phyloP scores from a whole-genome alignment of 2,113 vertebrate genomes.

The Benitochromis conjunctus region DNA sequence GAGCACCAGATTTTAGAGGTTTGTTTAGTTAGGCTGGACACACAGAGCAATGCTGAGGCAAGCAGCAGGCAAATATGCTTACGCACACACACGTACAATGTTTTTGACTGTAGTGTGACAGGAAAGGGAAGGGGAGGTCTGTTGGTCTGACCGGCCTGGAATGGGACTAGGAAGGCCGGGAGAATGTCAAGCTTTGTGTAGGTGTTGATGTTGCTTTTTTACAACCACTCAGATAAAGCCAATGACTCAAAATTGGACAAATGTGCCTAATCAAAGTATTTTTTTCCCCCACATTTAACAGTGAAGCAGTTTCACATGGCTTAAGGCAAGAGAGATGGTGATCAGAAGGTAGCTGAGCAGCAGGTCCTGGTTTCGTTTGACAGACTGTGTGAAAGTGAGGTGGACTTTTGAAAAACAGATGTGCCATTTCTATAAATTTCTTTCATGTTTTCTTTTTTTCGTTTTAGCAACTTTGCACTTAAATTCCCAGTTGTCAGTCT shows the following conservation, averaged over 20 bases:
- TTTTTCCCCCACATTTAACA: not conserved
- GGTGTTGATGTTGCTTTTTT: conserved; percentile 4
- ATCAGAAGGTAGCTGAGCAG: not conserved
- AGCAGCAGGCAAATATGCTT: not conserved
- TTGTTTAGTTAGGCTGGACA: conserved; percentile 12
- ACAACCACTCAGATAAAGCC: not conserved
- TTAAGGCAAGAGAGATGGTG: not conserved
- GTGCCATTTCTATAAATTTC: not conserved
- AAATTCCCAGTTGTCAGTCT: not conserved
- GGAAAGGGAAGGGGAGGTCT: conserved; percentile 64
- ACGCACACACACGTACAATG: not conserved
- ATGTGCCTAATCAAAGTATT: not conserved
- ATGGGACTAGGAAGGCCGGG: conserved; percentile 54
- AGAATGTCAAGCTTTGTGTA: conserved; percentile 64
- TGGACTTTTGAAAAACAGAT: not conserved
- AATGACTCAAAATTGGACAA: not conserved
- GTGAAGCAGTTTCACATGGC: not conserved
- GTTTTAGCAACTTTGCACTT: not conserved
- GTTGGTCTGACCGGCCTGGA: conserved; percentile 28
- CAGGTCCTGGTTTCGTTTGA: not conserved
- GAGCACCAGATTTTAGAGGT: conserved; percentile 16
- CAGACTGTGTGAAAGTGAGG: not conserved
- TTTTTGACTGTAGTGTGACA: conserved; percentile 37
- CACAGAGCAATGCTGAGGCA: not conserved
- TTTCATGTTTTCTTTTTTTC: not conserved